A percentile compares a stretch with the other conserved stretches of the same genome.
These are phyloP conservation scores for Periophthalmodon schlosseri DNA, from an alignment of 2,113 vertebrate species.

Conservation along the genomic window DNA sequence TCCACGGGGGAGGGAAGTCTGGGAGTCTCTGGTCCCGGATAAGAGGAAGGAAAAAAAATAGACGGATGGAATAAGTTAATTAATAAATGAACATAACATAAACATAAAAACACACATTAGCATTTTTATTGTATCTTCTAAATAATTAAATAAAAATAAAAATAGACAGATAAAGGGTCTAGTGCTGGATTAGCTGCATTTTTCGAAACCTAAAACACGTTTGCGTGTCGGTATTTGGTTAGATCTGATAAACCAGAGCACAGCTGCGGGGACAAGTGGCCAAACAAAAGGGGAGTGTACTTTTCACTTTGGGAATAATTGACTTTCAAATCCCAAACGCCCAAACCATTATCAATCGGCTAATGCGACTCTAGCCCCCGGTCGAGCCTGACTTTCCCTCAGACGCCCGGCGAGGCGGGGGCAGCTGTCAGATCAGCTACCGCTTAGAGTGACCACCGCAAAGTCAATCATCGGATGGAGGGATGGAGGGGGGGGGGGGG, in stretches of 20 bases:
- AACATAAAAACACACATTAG: too few species aligned
- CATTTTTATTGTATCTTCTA: too few species aligned
- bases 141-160: too few species aligned
- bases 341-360: constrained; percentile 55
- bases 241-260: background rate
- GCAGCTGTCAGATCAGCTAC: constrained; percentile 64
- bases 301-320: constrained; percentile 10
- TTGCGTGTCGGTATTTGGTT: too few species aligned
- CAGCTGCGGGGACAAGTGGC: background rate
- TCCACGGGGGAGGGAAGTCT: too few species aligned
- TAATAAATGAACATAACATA: too few species aligned
- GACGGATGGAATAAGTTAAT: too few species aligned
- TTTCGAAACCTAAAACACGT: too few species aligned
- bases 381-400: constrained; percentile 56
- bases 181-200: background rate
- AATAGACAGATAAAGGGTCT: too few species aligned
- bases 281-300: background rate
- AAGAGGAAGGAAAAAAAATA: too few species aligned
- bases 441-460: constrained; percentile 74
- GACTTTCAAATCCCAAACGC: constrained; percentile 20
- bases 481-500: background rate
- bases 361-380: constrained; percentile 58
- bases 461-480: constrained; percentile 64
- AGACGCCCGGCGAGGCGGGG: constrained; percentile 42
- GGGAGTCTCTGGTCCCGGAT: too few species aligned